Base-by-base conservation (phyloP, 2,113 vertebrate genomes). In the Syngnathus floridae region DNA sequence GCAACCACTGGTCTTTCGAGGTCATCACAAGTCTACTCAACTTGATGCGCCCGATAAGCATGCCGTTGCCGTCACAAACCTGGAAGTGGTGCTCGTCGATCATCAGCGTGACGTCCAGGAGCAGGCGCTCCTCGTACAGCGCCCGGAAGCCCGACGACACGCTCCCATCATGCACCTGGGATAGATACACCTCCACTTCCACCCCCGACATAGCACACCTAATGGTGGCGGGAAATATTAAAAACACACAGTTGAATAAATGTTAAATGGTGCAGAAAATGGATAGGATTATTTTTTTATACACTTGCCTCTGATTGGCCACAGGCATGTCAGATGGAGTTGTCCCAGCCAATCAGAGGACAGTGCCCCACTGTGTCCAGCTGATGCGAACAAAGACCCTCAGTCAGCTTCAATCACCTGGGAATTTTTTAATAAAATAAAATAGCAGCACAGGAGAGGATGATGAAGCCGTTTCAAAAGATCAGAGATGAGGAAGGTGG, bases 101-200 rank as follows among this genome's bases (percentile, higher is more conserved):
- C 85, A 97, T 86, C 85, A 99, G 93, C 38, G 96, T 99, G 87
- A 99, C 97, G 72, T 99, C 97, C 79, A 99, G 92, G 90, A 99
- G 91, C 82, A 99, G 91, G 73, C 95, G 93, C 90, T 99, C 97
- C 88, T 99, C 96, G 75, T 99, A 98, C 81, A 99, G 92, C 84
- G 97, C 93, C 88, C 95, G 93, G 92, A 99, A 99, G 76, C 97
- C 97, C 64, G 96, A 93, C 85, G 96, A 98, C 90, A 99, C 95
- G 69, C 95, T 98, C 89, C 94, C 95, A 79, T 98, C 97, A 74
- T 99, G 97, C 90, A 94, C 94, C 91, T 96, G 95, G 84, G 95
- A 98, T 88, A 94, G 94, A 93, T 96, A 99, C 89, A 96, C 95
- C 95, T 99, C 97, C 93, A 97, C 95, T 88, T 98, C 95, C 91